Conservation (phyloP, 1,140 invertebrate species). For the Probaryconus sp. region DNA sequence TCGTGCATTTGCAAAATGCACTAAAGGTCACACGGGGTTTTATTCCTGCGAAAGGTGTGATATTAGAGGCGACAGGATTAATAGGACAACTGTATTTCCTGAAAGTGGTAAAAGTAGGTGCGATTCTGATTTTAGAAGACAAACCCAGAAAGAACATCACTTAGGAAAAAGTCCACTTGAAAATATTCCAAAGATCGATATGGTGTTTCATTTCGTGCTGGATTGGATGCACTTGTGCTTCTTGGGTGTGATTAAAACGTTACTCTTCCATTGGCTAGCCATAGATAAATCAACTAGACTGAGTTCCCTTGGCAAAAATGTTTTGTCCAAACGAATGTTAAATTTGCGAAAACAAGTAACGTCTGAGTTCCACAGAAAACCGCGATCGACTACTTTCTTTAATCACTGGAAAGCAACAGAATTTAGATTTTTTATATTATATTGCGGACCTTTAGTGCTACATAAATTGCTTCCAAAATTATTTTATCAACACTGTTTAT, state of each 20-base stretch:
- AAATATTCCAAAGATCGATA: slow-evolving; percentile 21
- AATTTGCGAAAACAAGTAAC: slow-evolving; percentile 19
- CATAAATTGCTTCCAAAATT: slow-evolving; percentile 1
- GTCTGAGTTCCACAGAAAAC: slow-evolving; percentile 18
- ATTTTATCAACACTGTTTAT: slow-evolving; percentile 24
- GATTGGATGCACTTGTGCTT: slow-evolving; percentile 20
- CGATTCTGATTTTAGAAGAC: slow-evolving; percentile 2
- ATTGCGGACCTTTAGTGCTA: slow-evolving; percentile 27
- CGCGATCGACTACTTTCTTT: background rate
- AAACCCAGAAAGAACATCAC: background rate
- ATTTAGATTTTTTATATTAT: slow-evolving; percentile 33
- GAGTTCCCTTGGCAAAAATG: background rate
- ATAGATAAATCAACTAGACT: slow-evolving; percentile 2
- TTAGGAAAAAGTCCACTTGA: background rate
- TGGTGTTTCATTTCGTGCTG: slow-evolving; percentile 13
- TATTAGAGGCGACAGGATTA: background rate
- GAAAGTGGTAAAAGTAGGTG: background rate
- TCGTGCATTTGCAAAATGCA: slow-evolving; percentile 13
- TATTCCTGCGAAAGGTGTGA: slow-evolving; percentile 16
- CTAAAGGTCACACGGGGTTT: slow-evolving; percentile 13
- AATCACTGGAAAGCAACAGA: slow-evolving; percentile 31
- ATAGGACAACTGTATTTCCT: slow-evolving; percentile 5
- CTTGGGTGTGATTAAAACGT: slow-evolving; percentile 11
- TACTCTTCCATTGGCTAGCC: background rate
- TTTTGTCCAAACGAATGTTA: slow-evolving; percentile 10